Conservation (phyloP, 2,888 invertebrate species). For the Ophion slaviceki region DNA sequence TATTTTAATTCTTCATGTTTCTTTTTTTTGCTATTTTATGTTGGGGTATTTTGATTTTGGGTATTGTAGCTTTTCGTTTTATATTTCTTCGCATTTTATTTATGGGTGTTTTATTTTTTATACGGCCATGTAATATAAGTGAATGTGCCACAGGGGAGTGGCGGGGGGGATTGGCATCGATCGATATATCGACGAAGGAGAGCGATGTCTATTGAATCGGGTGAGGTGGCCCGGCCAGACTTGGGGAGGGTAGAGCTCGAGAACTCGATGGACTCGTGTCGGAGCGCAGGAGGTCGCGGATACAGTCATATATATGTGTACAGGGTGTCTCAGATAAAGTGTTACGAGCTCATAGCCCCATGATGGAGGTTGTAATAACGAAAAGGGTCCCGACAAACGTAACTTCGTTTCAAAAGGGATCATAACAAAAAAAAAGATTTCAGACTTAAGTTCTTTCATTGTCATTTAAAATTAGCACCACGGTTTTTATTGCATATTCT, state of each 20-base stretch:
- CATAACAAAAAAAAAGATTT: not conserved
- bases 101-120: not conserved
- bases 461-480: no score
- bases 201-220: conserved; percentile 22
- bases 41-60: no score
- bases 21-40: no score
- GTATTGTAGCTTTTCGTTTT: no score
- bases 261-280: conserved; percentile 48
- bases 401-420: not conserved
- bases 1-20: no score
- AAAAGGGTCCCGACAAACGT: not conserved
- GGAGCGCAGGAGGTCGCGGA: conserved; percentile 17
- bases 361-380: not conserved
- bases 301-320: conserved; percentile 7
- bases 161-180: not conserved
- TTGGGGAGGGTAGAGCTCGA: conserved; percentile 36
- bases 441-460: no score
- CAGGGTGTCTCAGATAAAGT: not conserved
- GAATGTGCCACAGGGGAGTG: not conserved
- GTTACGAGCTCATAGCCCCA: not conserved
- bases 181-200: conserved; percentile 31
- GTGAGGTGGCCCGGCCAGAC: conserved; percentile 18
- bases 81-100: not conserved
- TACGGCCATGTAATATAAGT: not conserved
- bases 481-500: no score